phyloP scores from a whole-genome alignment of 2,113 vertebrate species.

The Pachypanchax playfairii region DNA sequence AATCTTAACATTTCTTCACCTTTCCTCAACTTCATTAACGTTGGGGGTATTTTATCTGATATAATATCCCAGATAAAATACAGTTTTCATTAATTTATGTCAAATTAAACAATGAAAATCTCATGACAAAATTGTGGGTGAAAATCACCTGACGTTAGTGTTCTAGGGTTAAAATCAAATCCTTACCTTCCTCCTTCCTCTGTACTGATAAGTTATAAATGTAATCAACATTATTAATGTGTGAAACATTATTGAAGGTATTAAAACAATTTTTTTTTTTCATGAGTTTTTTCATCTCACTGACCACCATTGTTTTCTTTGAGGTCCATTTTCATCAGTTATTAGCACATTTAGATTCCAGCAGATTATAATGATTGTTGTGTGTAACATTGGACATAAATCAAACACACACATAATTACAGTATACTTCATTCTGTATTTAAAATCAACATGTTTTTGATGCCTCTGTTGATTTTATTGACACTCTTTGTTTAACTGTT shows the following conservation, averaged over 20 bases:
- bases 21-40: no score
- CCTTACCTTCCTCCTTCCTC: background rate
- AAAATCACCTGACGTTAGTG: no score
- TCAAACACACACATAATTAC: background rate
- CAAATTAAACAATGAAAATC: no score
- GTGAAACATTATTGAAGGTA: background rate
- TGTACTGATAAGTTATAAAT: background rate
- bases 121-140: no score
- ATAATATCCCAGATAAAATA: no score
- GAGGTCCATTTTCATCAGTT: no score
- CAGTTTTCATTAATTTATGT: no score
- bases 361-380: background rate
- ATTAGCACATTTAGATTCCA: no score
- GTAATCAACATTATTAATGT: background rate
- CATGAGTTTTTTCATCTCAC: conserved; percentile 3
- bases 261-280: conserved; percentile 12
- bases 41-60: no score
- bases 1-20: no score
- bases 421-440: background rate
- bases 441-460: background rate
- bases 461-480: conserved; percentile 1
- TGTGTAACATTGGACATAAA: conserved; percentile 2
- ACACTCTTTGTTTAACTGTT: conserved; percentile 14
- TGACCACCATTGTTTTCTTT: no score
- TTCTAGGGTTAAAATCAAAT: conserved; percentile 18